Evolutionary conservation across 2,797 vertebrate genomes (phyloP), one percentile per base, ranked within the genome.

Genomic region (Pangasius mekongensis): DNA sequence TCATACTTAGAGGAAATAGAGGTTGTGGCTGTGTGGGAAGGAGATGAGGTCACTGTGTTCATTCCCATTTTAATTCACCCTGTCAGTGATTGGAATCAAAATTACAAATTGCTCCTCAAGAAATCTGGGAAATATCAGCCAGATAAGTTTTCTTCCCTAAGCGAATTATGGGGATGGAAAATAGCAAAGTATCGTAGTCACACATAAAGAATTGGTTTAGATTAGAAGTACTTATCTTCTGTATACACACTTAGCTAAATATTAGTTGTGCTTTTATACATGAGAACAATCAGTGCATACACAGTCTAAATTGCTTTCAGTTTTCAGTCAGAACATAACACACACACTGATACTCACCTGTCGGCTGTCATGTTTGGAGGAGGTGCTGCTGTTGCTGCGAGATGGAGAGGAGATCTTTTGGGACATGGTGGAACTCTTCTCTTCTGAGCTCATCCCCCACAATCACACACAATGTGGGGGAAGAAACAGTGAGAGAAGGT

Each of bases 371-470:
- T 97, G 97, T 94, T 98, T 99, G 87, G 98, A 99, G 11, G 98
- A 99, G 91, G 97, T 97, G 95, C 97, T 99, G 94, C 98, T 99
- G 86, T 97, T 98, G 94, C 98, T 99, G 94, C 97, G 96, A 54
- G 98, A 99, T 91, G 97, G 95, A 84, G 98, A 98, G 47, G 97
- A 95, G 94, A 98, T 95, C 94, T 98, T 99, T 93, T 98, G 98
- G 77, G 98, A 97, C 94, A 97, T 96, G 82, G 93, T 93, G 1
- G 96, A 95, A 92, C 91, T 95, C 92, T 95, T 97, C 92, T 98
- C 98, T 92, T 99, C 98, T 84, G 94, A 95, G 91, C 93, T 97
- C 98, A 99, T 99, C 90, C 90, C 85, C 24, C 88, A 90, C 83
- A 87, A 80, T 84, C 64, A 82, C 39, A 82, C 52, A 78, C 52